Evolutionary conservation across 30 jellyfish, hydroid and myxozoan genomes (phyloP), one percentile per base, ranked within the genome.

Genomic region (Pelagia noctiluca): DNA sequence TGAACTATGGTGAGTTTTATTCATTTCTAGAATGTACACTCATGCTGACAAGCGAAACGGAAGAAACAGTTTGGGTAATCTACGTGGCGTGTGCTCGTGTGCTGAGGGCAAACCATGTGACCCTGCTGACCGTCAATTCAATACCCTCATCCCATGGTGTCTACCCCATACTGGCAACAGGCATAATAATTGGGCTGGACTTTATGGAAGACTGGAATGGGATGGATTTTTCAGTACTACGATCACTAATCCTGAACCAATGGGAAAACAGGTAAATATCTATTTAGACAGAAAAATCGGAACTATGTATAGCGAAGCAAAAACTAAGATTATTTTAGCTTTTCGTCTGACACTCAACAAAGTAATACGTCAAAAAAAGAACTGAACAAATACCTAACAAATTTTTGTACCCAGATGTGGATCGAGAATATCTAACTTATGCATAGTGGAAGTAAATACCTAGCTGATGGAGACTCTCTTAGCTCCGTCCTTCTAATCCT

Each of bases 201-300:
- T 92, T 13, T 92, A 92, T 62, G 98, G 98, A 28, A 53, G 98
- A n/a, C 50, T 92, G 84, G 98, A 92, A 82, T 92, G 98, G 98
- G 97, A 86, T 69, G 98, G 98, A 0, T 92, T 79, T 77, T 92
- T 92, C 83, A 92, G 98, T 66, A 92, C 98, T 0, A 92, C 98
- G 3, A 94, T 87, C 52, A 92, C 98, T 1, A 92, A 92, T 82
- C 98, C 98, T n/a, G 98, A 92, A 50, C 98, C 98, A 1, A 92
- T 92, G 98, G 98, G 98, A 79, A 92, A 92, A 70, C 98, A 92
- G 92, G 98, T 92, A 37, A 21, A 28, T 12, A n/a, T n/a, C n/a
- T n/a, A n/a, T n/a, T n/a, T n/a, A n/a, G n/a, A n/a, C n/a, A n/a
- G n/a, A n/a, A n/a, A n/a, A n/a, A n/a, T n/a, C n/a, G n/a, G n/a